Percentiles rank a stretch among this genome's conserved stretches.
Conservation (phyloP, 2,797 vertebrate genomes). For the Nyctibius grandis region DNA sequence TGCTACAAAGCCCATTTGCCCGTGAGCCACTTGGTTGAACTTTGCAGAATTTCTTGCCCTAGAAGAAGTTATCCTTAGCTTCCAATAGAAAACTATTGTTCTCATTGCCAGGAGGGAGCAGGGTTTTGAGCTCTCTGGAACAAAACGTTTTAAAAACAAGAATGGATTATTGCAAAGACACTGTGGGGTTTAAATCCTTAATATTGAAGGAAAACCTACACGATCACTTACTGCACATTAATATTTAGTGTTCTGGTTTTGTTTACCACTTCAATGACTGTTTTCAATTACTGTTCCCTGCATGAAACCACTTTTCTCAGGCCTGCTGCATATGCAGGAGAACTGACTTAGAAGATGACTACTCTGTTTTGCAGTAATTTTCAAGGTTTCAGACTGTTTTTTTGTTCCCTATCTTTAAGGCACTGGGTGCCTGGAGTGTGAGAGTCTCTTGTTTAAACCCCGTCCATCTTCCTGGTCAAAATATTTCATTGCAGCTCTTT, state of each 20-base stretch:
- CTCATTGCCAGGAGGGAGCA: constrained; percentile 20
- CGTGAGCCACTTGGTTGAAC: not conserved
- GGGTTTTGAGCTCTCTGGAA: constrained; percentile 39
- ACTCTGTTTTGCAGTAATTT: constrained; percentile 27
- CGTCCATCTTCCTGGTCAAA: not conserved
- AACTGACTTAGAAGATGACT: constrained; percentile 26
- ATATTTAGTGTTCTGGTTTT: constrained; percentile 43
- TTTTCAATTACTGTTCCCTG: constrained; percentile 55
- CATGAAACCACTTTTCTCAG: constrained; percentile 39
- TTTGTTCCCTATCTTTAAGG: not conserved
- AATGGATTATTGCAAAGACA: constrained; percentile 29
- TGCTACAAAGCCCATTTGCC: not conserved
- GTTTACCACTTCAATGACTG: constrained; percentile 55
- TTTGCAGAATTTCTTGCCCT: not conserved
- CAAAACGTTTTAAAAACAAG: constrained; percentile 41
- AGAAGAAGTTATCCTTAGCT: constrained; percentile 27
- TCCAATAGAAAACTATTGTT: constrained; percentile 32
- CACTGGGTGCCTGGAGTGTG: not conserved
- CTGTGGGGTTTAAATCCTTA: constrained; percentile 25
- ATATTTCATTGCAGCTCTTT: not conserved
- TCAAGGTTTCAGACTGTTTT: constrained; percentile 4
- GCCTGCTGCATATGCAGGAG: constrained; percentile 6
- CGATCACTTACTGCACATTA: constrained; percentile 2
- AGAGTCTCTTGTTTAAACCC: not conserved
- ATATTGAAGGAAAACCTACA: constrained; percentile 40